phyloP scores from a whole-genome alignment of 1,140 invertebrate genomes.

The Sarcophaga peregrina region DNA sequence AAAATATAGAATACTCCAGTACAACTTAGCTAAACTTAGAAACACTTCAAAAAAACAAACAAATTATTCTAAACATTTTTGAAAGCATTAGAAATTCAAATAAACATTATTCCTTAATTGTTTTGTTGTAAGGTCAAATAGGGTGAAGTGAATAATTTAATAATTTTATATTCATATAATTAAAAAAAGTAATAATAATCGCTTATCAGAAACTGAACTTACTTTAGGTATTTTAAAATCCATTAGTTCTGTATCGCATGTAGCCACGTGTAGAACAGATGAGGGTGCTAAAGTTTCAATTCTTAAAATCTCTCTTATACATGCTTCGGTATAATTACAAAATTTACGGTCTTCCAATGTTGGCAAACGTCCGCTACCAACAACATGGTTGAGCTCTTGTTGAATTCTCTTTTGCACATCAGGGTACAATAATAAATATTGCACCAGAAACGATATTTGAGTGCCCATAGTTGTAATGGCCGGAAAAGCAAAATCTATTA shows the following conservation, averaged over 20 bases:
- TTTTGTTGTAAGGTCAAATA: too few relatives aligned
- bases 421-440: conserved; percentile 74
- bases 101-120: too few relatives aligned
- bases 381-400: conserved; percentile 75
- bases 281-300: conserved; percentile 71
- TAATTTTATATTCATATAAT: background rate
- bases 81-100: too few relatives aligned
- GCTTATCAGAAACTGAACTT: conserved; percentile 13
- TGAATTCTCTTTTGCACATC: conserved; percentile 74
- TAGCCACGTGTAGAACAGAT: conserved; percentile 68
- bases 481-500: conserved; percentile 72
- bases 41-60: too few relatives aligned
- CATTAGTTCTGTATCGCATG: conserved; percentile 64
- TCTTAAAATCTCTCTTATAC: conserved; percentile 71
- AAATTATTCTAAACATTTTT: too few relatives aligned
- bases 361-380: conserved; percentile 73
- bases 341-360: conserved; percentile 73
- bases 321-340: conserved; percentile 72
- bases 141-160: too few relatives aligned
- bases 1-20: too few relatives aligned
- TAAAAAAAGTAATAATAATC: background rate
- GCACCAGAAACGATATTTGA: conserved; percentile 70
- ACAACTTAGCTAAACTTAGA: too few relatives aligned
- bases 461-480: conserved; percentile 67
- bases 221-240: conserved; percentile 71